Evolutionary conservation across 2,113 vertebrate species (phyloP).

Genomic region (Sylvietta virens): DNA sequence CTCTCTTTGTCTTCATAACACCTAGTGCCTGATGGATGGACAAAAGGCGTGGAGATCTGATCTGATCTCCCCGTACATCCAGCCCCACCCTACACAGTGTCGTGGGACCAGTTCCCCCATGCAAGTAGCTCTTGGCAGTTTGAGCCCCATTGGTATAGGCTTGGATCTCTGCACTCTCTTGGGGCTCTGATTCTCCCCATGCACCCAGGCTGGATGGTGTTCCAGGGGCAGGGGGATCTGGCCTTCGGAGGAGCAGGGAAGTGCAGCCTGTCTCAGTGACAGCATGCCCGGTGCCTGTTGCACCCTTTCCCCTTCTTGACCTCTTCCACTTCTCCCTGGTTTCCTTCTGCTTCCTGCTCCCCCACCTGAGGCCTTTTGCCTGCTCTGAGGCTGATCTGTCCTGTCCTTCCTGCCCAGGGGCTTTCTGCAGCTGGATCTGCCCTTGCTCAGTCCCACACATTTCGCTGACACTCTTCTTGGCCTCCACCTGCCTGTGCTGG

Average conservation of each 20-base stretch:
- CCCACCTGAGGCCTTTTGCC: background rate
- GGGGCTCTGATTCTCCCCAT: background rate
- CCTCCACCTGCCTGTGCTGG: background rate
- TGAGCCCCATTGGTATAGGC: background rate
- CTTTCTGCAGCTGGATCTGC: background rate
- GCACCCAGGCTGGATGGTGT: background rate
- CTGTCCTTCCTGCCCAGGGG: background rate
- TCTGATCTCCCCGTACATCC: background rate
- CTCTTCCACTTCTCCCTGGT: background rate
- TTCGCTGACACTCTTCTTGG: background rate
- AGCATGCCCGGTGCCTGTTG: background rate
- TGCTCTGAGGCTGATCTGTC: background rate
- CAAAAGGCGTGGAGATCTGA: background rate
- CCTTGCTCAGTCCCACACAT: background rate
- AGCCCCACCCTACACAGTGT: background rate
- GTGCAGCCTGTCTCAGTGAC: background rate
- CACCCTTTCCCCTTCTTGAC: fast-evolving
- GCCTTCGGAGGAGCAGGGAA: background rate
- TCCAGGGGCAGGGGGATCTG: background rate
- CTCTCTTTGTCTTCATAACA: background rate
- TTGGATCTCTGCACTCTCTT: background rate
- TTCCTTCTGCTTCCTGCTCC: background rate
- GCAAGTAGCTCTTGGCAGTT: background rate
- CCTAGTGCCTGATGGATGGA: background rate
- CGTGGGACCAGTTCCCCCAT: background rate